Base-by-base conservation (phyloP, 2,888 invertebrate species). In the Drosophila putrida region DNA sequence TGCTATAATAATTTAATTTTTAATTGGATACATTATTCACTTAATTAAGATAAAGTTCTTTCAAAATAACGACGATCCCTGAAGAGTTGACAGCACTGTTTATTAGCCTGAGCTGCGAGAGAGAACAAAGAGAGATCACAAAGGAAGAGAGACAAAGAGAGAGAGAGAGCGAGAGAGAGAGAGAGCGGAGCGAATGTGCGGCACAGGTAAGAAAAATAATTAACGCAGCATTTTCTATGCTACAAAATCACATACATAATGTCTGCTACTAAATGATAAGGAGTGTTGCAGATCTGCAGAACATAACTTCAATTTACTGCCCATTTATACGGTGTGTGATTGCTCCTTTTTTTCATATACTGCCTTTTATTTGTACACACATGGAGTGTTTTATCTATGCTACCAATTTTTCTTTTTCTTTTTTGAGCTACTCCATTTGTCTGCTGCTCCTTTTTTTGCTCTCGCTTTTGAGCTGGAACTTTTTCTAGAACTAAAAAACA, bases 141-240 rank as follows among this genome's bases (percentile, higher is more conserved):
- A 38, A 46, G 11, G n/a, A n/a, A 4, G 38, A 61, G 20, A 44
- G 44, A 61, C 33, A 20, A 11, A 4, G 6, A 13, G 41, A 41
- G 69, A 50, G 38, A n/a, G 41, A 46, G 11, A 4, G 38, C 58
- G 20, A 44, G 44, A 61, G 41, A 20, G 15, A 4, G 6, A 13
- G 41, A 41, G 69, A 50, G 38, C 13, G 46, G 46, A 5, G 35
- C 60, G 69, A 67, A 68, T 55, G 59, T 67, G 64, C 60, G 51
- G 66, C 58, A 70, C 87, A 88, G 89, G 68, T 81, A 81, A 70
- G 41, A 70, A 78, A 74, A 70, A 88, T 77, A 83, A 86, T 80
- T 73, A 72, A 74, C 71, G 80, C 83, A 51, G 39, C 20, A 51
- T 53, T 60, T 57, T 57, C 54, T 63, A 55, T 59, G 63, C 62